Evolutionary conservation across 1,140 invertebrate species (phyloP), one percentile per base, ranked within the genome.

Genomic region (Gryon sp.): DNA sequence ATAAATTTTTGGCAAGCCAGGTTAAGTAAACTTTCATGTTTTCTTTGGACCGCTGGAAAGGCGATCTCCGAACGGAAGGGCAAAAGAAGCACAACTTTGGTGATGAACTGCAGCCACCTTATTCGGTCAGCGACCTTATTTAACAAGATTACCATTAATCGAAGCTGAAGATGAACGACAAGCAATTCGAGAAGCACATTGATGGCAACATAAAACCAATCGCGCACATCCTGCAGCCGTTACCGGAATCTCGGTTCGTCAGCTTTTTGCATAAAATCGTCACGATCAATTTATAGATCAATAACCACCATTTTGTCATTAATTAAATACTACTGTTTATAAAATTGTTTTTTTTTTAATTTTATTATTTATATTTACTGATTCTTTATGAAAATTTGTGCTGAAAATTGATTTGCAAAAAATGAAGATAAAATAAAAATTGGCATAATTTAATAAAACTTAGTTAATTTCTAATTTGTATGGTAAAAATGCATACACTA

Each of bases 21-120:
- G 80, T 76, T 82, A 85, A 86, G 84, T 86, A 81, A 84, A 86
- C 78, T 85, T 86, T 86, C 85, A 73, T 86, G 84, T 87, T 60
- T 60, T 28, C 68, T 57, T 24, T 59, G 16, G 24, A 57, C 28
- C 50, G 45, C 74, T 57, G 60, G 48, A 53, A 80, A 79, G 75
- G 34, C 19, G 68, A 78, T 73, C n/a, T n/a, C n/a, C 62, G 68
- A 63, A 50, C 32, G 60, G 59, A 69, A 73, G n/a, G 45, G 24
- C 57, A 74, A 62, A 70, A 73, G 68, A 46, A 34, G 43, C 22
- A 60, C 22, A 22, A 18, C 0, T 34, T 24, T 41, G 45, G 11
- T 36, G 34, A 14, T 43, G 32, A 38, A 68, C 19, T 28, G 69
- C 43, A 15, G 38, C 11, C 24, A 43, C 30, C 45, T 70, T 52